phyloP scores from a whole-genome alignment of 2,888 invertebrate genomes.

The Ormyrus labotus region DNA sequence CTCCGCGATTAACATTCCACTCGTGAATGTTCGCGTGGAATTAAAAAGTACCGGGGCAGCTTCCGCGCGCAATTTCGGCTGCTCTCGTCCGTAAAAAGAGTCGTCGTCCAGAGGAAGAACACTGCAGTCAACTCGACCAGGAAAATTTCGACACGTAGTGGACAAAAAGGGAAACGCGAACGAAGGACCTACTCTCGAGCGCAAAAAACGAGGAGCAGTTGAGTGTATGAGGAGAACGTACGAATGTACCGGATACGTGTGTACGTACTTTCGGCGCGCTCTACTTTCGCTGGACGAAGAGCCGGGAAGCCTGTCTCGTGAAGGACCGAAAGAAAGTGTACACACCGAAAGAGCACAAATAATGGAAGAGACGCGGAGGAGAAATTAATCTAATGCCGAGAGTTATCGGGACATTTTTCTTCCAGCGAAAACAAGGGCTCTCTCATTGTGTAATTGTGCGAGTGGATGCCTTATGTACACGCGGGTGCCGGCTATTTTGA shows the following conservation, averaged over 20 bases:
- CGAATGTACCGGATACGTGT: not conserved
- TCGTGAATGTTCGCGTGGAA: slow-evolving; percentile 10
- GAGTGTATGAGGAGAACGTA: not conserved
- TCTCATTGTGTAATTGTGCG: too few relatives aligned
- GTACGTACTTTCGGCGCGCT: slow-evolving; percentile 21
- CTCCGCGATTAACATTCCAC: slow-evolving; percentile 21
- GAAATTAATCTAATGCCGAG: slow-evolving; percentile 18
- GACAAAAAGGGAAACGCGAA: not conserved
- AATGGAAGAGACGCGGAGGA: not conserved
- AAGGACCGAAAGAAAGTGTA: not conserved
- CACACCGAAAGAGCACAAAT: not conserved
- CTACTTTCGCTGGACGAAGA: slow-evolving; percentile 34
- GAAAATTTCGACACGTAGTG: slow-evolving; percentile 1
- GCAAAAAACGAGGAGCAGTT: not conserved
- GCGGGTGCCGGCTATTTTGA: too few relatives aligned
- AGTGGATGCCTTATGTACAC: too few relatives aligned
- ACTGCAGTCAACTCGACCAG: not conserved
- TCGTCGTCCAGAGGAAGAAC: not conserved
- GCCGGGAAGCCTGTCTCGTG: not conserved
- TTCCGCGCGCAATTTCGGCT: not conserved
- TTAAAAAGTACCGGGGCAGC: slow-evolving; percentile 4
- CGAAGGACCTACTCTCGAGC: not conserved
- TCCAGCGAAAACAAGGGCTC: too few relatives aligned
- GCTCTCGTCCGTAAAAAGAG: not conserved
- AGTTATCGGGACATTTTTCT: too few relatives aligned